Base-by-base conservation (phyloP, 2,797 vertebrate genomes). In the Acrocephalus scirpaceus region DNA sequence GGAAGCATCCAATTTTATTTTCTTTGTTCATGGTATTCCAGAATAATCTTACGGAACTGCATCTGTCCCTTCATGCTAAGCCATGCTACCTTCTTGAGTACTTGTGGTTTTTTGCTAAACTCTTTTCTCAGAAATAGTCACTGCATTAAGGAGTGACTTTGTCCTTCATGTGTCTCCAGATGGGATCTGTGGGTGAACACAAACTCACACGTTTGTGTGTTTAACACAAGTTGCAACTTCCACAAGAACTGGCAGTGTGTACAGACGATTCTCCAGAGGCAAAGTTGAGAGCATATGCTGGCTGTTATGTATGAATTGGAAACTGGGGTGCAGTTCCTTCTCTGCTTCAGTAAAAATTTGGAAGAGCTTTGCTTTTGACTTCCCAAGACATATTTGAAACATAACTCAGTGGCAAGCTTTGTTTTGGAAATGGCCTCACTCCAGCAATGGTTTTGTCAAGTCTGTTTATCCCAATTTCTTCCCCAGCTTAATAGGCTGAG, bases 341-440 rank as follows among this genome's bases (percentile, higher is more conserved):
- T 60, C 72, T 84, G 58, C 80, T 36, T 90, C 34, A 78, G 44
- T 61, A 90, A 83, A 56, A 94, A 60, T 74, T 92, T 90, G 95
- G 88, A 95, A 92, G 67, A 90, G 67, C 57, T 95, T 90, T 76
- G 60, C 78, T 92, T 94, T 69, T 86, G 69, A 48, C 62, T 96
- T 95, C 91, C 67, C 92, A 93, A 92, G 93, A 88, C 88, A 92
- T 88, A 79, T 65, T 94, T 95, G 92, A 95, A 93, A 71, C 90
- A 95, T 94, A 96, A 95, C 64, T 93, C 83, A 82, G 95, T 91
- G 90, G 93, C 92, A 95, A 74, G 67, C 92, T 93, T 94, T 97
- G 94, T 95, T 96, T 97, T 96, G 85, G 84, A 96, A 92, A 70
- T 95, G 91, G 83, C 86, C 50, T 86, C 0, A 0, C 61, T 96